phyloP scores from a whole-genome alignment of 1,140 invertebrate genomes.

The Brachionus calyciflorus region DNA sequence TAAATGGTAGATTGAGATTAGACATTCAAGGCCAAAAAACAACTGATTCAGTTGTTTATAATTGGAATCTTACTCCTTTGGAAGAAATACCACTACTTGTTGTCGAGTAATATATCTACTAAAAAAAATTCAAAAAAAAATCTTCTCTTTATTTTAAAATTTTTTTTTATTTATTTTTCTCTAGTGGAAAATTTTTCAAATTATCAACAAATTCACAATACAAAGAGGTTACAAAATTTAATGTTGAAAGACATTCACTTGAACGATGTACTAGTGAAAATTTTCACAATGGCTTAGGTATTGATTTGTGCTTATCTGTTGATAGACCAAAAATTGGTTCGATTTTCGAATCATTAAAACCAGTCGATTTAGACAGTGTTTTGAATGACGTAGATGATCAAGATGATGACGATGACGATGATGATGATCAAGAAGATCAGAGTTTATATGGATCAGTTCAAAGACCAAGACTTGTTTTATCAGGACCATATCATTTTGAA shows the following conservation, averaged over 20 bases:
- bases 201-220: conserved; percentile 14
- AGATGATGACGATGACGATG: conserved; percentile 30
- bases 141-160: background rate
- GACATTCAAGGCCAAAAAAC: conserved; percentile 20
- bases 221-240: conserved; percentile 10
- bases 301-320: conserved; percentile 15
- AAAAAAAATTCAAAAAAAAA: background rate
- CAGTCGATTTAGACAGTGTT: conserved; percentile 16
- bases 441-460: background rate
- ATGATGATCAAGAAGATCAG: background rate
- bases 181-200: conserved; percentile 46
- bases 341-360: background rate
- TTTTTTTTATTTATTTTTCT: too few species aligned
- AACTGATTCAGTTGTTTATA: conserved; percentile 1
- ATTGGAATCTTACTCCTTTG: conserved; percentile 24
- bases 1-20: conserved; percentile 32
- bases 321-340: conserved; percentile 28
- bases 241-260: background rate
- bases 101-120: background rate
- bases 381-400: conserved; percentile 11
- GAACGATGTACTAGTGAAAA: conserved; percentile 22
- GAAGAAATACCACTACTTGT: conserved; percentile 32
- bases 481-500: conserved; percentile 33
- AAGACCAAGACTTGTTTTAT: conserved; percentile 10
- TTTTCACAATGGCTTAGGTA: background rate